These are phyloP conservation scores for Thomomys bottae DNA, from an alignment of 2,113 vertebrate species.

Conservation along the genomic window DNA sequence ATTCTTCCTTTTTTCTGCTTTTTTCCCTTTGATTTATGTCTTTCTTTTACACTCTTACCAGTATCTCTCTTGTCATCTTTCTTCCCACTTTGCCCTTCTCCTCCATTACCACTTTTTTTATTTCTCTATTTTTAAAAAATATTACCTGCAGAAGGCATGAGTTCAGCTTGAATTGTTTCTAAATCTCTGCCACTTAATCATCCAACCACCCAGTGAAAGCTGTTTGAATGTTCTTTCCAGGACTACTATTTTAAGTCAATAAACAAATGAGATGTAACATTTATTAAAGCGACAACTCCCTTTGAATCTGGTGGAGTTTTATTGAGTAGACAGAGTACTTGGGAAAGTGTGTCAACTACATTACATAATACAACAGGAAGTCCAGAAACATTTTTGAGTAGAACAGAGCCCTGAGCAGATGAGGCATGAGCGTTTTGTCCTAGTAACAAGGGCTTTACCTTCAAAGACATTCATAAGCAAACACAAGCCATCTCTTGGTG, in stretches of 20 bases:
- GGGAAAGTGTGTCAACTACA: conserved; percentile 2
- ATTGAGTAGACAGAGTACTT: not conserved
- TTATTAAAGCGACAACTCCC: not conserved
- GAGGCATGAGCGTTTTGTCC: not conserved
- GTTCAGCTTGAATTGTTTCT: not conserved
- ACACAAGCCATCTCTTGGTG: not conserved
- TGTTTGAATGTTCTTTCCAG: not conserved
- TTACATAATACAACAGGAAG: not conserved
- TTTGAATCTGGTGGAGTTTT: not conserved
- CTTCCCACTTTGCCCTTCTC: not conserved
- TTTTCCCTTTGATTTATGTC: not conserved
- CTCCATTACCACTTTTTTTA: not conserved
- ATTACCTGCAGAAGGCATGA: not conserved
- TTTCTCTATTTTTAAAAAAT: not conserved
- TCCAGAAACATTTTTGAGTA: not conserved
- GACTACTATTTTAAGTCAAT: conserved; percentile 1
- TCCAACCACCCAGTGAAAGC: not conserved
- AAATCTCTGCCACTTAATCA: not conserved
- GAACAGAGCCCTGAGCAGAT: not conserved
- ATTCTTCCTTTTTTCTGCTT: no score
- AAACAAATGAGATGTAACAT: not conserved
- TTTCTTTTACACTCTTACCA: not conserved
- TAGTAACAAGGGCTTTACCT: not conserved
- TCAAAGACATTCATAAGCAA: not conserved
- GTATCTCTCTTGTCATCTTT: not conserved